phyloP scores from a whole-genome alignment of 1,140 invertebrate species.

The Orchesella cincta region DNA sequence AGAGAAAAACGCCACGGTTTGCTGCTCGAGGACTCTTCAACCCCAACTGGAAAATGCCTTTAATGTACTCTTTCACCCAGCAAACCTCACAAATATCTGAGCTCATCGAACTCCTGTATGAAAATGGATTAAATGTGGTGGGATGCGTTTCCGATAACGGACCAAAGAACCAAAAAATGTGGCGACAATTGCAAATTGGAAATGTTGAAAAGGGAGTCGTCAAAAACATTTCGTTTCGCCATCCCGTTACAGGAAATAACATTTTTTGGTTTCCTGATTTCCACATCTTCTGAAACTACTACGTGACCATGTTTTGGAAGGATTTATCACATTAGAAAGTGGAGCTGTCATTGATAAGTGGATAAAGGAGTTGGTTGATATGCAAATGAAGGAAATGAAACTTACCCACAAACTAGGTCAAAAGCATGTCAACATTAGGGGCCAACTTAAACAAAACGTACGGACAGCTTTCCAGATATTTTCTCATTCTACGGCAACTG shows the following conservation, averaged over 20 bases:
- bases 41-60: neutral
- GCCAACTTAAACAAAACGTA: neutral
- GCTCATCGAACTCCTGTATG: neutral
- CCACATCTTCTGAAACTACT: constrained; percentile 5
- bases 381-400: neutral
- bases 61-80: neutral
- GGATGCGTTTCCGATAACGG: neutral
- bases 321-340: neutral
- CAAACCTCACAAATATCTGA: neutral
- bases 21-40: neutral
- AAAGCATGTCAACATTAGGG: neutral
- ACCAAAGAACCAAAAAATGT: constrained; percentile 8
- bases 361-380: constrained; percentile 32
- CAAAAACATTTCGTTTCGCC: neutral
- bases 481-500: neutral
- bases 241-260: neutral
- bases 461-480: neutral
- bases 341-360: neutral
- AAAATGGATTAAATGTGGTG: neutral
- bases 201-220: neutral
- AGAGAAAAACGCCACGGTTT: neutral
- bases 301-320: neutral
- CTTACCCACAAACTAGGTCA: neutral
- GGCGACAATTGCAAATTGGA: neutral
- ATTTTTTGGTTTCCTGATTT: neutral